phyloP scores from a whole-genome alignment of 1,140 invertebrate species.

The Atta cephalotes region DNA sequence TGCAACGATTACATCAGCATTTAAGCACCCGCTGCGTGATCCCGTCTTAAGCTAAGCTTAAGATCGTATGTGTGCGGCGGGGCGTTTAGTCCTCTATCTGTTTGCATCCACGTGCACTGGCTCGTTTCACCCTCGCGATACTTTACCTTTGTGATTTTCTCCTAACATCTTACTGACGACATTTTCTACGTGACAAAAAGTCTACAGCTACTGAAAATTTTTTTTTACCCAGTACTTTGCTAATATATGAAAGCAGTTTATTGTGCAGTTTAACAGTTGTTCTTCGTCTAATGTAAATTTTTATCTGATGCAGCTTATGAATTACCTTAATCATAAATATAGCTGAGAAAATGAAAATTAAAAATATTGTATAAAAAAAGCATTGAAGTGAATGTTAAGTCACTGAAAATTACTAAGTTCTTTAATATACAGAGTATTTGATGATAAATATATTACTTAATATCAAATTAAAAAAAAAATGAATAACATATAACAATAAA shows the following conservation, averaged over 20 bases:
- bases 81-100: slow-evolving; percentile 41
- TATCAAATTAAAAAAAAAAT: background rate
- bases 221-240: background rate
- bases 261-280: background rate
- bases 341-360: background rate
- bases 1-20: slow-evolving; percentile 73
- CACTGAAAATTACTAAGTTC: background rate
- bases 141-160: background rate
- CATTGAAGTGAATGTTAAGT: background rate
- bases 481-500: background rate
- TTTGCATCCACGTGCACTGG: slow-evolving; percentile 55
- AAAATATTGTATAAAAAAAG: background rate
- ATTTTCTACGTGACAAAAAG: background rate
- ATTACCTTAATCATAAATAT: background rate
- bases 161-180: background rate
- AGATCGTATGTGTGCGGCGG: slow-evolving; percentile 49
- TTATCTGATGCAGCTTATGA: background rate
- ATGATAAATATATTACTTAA: background rate
- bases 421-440: background rate
- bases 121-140: slow-evolving; percentile 4
- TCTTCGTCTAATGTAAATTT: background rate
- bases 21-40: slow-evolving; percentile 77
- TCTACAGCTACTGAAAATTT: background rate
- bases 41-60: slow-evolving; percentile 74
- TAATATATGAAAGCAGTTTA: background rate